Percentiles rank a stretch among this genome's conserved stretches.
phyloP scores from a whole-genome alignment of 2,113 vertebrate species.

The Cololabis saira region DNA sequence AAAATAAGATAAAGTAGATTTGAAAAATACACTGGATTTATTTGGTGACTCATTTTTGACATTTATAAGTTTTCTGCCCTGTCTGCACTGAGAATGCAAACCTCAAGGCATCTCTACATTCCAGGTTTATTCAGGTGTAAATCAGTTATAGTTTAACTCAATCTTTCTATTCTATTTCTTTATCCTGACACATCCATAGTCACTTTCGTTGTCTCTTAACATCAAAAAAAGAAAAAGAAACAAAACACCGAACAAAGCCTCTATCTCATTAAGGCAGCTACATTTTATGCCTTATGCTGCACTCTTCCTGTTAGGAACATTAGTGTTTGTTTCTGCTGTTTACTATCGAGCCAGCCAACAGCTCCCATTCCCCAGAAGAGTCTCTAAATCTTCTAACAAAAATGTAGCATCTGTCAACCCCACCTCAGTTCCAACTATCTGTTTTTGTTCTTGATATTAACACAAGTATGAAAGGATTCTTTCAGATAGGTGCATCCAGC shows the following conservation, averaged over 20 bases:
- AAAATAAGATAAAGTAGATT: no score
- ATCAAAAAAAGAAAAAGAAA: slow-evolving; percentile 2
- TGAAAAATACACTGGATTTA: no score
- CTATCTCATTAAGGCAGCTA: not conserved
- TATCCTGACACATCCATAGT: not conserved
- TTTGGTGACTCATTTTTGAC: no score
- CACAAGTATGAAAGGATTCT: slow-evolving; percentile 38
- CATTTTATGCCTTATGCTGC: not conserved
- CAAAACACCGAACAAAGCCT: not conserved
- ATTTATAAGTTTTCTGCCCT: no score
- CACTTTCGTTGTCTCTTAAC: slow-evolving; percentile 8
- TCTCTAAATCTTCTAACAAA: slow-evolving; percentile 36
- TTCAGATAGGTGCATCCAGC: slow-evolving; percentile 31
- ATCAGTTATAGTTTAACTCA: not conserved
- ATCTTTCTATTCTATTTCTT: slow-evolving; percentile 1
- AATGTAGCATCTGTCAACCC: slow-evolving; percentile 34
- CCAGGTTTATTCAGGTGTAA: slow-evolving; percentile 3
- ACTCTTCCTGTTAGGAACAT: slow-evolving; percentile 16
- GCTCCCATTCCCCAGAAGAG: slow-evolving; percentile 12
- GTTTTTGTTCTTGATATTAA: slow-evolving; percentile 21
- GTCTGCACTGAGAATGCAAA: no score
- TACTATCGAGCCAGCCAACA: slow-evolving; percentile 7
- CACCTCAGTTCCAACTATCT: slow-evolving; percentile 5
- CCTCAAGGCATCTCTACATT: not conserved
- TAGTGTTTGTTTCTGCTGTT: slow-evolving; percentile 15